A percentile compares a stretch with the other conserved stretches of the same genome.
These are phyloP conservation scores for Mirounga angustirostris DNA, from an alignment of 2,113 vertebrate genomes.

Conservation along the genomic window DNA sequence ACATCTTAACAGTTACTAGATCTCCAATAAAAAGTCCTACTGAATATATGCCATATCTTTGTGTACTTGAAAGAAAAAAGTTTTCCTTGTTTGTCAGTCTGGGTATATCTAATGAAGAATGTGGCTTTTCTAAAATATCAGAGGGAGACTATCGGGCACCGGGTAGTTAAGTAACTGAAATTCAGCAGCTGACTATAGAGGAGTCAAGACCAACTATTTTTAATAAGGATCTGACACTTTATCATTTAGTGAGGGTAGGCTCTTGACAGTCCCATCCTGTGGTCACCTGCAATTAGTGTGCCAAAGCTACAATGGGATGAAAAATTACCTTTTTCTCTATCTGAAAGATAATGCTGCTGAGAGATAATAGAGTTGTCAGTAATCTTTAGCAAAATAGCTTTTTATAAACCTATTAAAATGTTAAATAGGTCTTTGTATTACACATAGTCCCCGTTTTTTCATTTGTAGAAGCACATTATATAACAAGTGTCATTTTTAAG, in stretches of 20 bases:
- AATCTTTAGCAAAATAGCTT: background rate
- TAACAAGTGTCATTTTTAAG: background rate
- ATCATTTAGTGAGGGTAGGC: background rate
- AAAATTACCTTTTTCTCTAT: background rate
- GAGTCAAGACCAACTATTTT: background rate
- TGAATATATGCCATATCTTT: background rate
- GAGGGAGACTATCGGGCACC: background rate
- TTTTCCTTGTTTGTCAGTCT: background rate
- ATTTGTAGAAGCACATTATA: background rate
- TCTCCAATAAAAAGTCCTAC: background rate
- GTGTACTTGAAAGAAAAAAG: background rate
- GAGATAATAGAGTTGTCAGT: background rate
- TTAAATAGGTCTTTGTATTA: background rate
- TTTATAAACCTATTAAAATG: conserved; percentile 31
- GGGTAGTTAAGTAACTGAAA: background rate
- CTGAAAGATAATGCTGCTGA: background rate
- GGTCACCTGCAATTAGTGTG: background rate
- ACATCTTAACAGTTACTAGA: background rate
- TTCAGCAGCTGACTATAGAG: background rate
- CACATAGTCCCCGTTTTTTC: background rate
- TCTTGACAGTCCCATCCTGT: background rate
- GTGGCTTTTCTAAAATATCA: background rate
- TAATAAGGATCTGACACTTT: background rate
- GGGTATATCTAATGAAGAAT: background rate
- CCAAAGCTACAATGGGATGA: background rate